These are phyloP conservation scores for Vollenhovia emeryi DNA, from an alignment of 1,140 invertebrate species.

Conservation along the genomic window DNA sequence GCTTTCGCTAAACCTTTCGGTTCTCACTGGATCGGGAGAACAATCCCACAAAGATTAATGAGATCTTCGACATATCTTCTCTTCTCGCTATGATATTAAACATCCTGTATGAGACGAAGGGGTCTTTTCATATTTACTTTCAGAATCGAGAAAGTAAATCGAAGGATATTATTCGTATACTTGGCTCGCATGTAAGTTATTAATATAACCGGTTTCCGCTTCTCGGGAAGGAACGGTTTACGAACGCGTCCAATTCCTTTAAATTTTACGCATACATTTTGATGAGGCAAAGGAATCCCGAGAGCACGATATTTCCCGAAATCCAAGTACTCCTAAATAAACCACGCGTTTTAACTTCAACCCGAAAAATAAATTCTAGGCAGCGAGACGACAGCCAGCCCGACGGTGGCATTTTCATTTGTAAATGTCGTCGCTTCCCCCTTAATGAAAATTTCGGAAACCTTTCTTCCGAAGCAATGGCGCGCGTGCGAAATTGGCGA, in stretches of 20 bases:
- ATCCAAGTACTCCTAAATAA: background rate
- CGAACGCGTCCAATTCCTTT: background rate
- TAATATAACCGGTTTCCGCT: background rate
- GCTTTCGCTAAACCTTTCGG: background rate
- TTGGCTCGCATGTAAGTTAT: background rate
- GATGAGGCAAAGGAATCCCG: background rate
- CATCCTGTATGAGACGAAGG: background rate
- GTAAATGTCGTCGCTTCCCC: background rate
- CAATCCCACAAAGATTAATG: background rate
- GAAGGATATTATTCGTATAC: background rate
- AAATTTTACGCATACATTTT: slow-evolving; percentile 28
- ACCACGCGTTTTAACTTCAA: background rate
- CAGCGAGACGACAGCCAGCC: background rate
- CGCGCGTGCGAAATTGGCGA: background rate
- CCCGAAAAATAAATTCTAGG: background rate
- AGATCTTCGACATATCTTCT: background rate
- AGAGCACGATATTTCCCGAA: background rate
- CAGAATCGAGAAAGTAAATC: background rate
- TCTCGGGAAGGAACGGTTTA: background rate
- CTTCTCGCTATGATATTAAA: background rate
- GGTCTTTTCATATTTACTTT: background rate
- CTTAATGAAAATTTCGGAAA: background rate
- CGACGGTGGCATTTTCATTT: background rate
- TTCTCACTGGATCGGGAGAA: background rate
- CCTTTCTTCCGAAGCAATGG: background rate